These are phyloP conservation scores for Pteronura brasiliensis DNA, from an alignment of 2,113 vertebrate genomes.

Conservation along the genomic window DNA sequence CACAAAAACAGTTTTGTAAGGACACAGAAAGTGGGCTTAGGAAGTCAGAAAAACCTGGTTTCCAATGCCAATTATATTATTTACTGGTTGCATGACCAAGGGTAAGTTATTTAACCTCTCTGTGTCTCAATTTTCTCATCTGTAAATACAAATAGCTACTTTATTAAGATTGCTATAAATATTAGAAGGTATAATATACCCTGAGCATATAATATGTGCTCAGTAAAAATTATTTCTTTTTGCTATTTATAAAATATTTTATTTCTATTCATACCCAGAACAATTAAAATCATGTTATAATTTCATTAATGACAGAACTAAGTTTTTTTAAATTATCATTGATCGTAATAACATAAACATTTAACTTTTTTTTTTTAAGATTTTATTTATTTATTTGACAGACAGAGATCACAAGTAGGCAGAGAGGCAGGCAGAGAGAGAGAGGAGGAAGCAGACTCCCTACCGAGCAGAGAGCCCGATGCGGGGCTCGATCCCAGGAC, in stretches of 20 bases:
- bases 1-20: not conserved
- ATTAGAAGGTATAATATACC: not conserved
- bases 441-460: no score
- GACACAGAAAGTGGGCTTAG: not conserved
- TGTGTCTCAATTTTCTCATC: not conserved
- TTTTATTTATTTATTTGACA: no score
- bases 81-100: not conserved
- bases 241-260: constrained; percentile 10
- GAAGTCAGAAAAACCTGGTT: not conserved
- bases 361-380: no score
- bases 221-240: not conserved
- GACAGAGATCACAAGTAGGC: no score
- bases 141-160: constrained; percentile 20
- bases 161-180: not conserved
- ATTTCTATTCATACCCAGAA: not conserved
- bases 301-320: not conserved
- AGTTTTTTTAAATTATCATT: not conserved
- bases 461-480: no score
- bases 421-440: no score
- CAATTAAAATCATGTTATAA: constrained; percentile 10
- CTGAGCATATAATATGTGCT: not conserved
- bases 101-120: not conserved
- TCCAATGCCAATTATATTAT: not conserved
- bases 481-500: no score
- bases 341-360: not conserved